These are phyloP conservation scores for Bombus balteatus DNA, from an alignment of 1,140 invertebrate species.

Conservation along the genomic window DNA sequence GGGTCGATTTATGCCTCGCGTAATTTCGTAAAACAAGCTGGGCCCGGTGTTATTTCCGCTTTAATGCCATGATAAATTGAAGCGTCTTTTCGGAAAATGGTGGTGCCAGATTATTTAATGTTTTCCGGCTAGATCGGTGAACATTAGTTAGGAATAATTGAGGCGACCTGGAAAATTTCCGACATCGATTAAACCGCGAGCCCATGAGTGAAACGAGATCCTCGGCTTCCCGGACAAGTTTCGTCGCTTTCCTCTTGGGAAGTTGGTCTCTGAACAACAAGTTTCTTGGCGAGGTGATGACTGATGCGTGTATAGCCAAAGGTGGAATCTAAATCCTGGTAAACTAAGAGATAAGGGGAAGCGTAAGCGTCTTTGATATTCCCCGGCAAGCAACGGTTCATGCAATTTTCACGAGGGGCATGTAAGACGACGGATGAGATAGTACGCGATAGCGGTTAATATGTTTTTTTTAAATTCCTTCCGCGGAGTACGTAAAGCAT, in stretches of 20 bases:
- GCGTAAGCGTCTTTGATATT: neutral
- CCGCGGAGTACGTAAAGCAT: neutral
- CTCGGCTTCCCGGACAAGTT: neutral
- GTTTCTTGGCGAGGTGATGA: neutral
- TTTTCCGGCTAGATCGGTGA: neutral
- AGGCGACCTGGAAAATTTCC: neutral
- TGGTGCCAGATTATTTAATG: neutral
- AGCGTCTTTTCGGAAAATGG: neutral
- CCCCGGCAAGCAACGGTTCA: neutral
- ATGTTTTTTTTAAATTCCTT: constrained; percentile 2
- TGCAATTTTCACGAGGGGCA: neutral
- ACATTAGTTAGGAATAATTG: constrained; percentile 24
- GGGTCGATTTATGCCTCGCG: constrained; percentile 11
- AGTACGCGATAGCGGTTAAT: neutral
- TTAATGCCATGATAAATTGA: constrained; percentile 35
- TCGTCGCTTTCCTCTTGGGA: neutral
- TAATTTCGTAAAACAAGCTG: constrained; percentile 28
- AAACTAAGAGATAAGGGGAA: neutral
- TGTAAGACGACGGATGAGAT: neutral
- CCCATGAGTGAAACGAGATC: neutral
- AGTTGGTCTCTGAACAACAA: neutral
- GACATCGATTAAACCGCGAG: neutral
- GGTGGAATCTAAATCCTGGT: neutral
- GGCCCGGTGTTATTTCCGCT: constrained; percentile 2
- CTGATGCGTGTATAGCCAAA: neutral